Evolutionary conservation across 2,113 vertebrate species (phyloP), one percentile per base, ranked within the genome.

Genomic region (Junco hyemalis): DNA sequence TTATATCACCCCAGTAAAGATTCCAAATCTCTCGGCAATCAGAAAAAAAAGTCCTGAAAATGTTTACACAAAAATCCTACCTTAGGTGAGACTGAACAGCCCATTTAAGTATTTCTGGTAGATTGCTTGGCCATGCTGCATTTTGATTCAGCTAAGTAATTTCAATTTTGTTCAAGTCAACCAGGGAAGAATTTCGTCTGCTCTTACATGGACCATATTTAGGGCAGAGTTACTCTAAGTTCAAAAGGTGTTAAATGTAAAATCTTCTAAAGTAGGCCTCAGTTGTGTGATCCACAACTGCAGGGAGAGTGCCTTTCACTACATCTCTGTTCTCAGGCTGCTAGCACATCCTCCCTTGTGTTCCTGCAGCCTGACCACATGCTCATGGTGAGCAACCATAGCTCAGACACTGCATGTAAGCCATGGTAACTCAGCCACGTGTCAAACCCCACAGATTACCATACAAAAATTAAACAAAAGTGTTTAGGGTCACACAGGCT

Each of bases 321-420:
- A 3, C 1, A 2, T 15, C 28, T 51, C 20, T 61, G 18, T 36
- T 31, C 54, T 85, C 33, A 1, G 23, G 24, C 24, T 53, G 13
- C 29, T 12, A 8, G 16, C 16, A 14, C 33, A 31, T 8, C 38
- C 26, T 40, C 5, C 53, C 5, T 22, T 36, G 29, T 0, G 0
- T 35, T 81, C 81, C 69, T 70, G 38, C 33, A 81, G 51, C 23
- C 33, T 70, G 42, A 71, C n/a, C 40, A 20, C 0, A 1, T n/a
- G 23, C 11, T n/a, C 3, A 1, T 21, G 10, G 25, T 45, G 40
- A 61, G 25, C 20, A 77, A 8, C 28, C 36, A 17, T 1, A 29
- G 51, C 24, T 87, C 80, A 84, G 54, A 26, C 3, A 3, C 19
- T 40, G 38, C 14, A 8, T 10, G 8, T 9, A 25, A 84, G 6